Evolutionary conservation across 1,140 invertebrate genomes (phyloP), one percentile per base, ranked within the genome.

Genomic region (Drosophila mauritiana): DNA sequence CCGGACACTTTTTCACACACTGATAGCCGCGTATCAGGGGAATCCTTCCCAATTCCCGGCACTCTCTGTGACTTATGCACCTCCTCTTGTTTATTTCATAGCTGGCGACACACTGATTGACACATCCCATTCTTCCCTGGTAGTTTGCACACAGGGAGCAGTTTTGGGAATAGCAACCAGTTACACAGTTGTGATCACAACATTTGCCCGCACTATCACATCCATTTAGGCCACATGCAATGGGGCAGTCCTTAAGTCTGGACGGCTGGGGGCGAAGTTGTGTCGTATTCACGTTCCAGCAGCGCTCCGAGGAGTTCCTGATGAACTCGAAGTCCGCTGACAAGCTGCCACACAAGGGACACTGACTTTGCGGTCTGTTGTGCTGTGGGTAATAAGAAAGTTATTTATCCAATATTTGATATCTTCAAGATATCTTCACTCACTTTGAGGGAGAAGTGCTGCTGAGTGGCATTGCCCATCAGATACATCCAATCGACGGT

Each of bases 401-500:
- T 13, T 22, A 10, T 11, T 15, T 22, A 22, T 22, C 20, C 20
- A 22, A 22, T 22, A 22, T 22, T 22, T 22, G 17, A 17, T 17
- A 17, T 17, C 17, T 17, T 17, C 17, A 17, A 17, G 17, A 17
- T 8, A 22, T 22, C 20, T 22, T 22, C 6, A 46, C 48, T 42
- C 12, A 91, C 91, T 72, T 81, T 91, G 0, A 91, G 12, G 0
- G 70, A 86, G 15, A 73, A 88, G 49, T 78, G 77, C 64, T 92
- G 80, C n/a, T 54, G 53, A 1, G 80, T 82, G 0, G 43, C 65
- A 61, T 92, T 95, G 90, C 64, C 93, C 13, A 95, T 94, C 42
- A 99, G 96, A 53, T 93, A 91, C 46, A 95, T 93, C 98, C 98
- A 99, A 92, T 99, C 95, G 20, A 99, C 95, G 0, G 97, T 98